A percentile compares a stretch with the other conserved stretches of the same genome.
These are phyloP conservation scores for Porites evermanni DNA, from an alignment of 92 coral and sea anemone species.

Conservation along the genomic window DNA sequence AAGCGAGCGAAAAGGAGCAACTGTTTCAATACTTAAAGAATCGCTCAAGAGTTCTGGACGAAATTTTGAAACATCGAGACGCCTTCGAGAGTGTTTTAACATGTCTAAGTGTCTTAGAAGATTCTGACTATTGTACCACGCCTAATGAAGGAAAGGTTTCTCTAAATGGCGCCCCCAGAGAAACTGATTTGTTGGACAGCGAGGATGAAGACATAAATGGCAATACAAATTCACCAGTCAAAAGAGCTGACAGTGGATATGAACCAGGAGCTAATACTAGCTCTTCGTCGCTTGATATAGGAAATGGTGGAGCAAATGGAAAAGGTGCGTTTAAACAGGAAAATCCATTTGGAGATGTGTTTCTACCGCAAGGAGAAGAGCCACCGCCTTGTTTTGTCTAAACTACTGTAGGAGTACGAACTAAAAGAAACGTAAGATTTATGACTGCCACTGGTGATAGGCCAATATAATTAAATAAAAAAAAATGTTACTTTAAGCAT, in stretches of 20 bases:
- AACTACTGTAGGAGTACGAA: not conserved
- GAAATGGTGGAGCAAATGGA: not conserved
- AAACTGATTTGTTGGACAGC: constrained; percentile 71
- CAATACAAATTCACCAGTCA: constrained; percentile 2
- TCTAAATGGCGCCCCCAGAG: constrained; percentile 44
- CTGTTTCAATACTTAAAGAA: constrained; percentile 77
- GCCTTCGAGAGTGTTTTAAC: constrained; percentile 90
- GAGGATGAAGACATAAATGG: constrained; percentile 50
- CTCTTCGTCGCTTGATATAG: constrained; percentile 21
- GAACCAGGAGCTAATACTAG: constrained; percentile 8
- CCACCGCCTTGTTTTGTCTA: constrained; percentile 43
- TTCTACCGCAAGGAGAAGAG: constrained; percentile 17
- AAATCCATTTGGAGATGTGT: constrained; percentile 25
- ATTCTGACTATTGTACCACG: constrained; percentile 48
- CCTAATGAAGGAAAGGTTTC: constrained; percentile 28
- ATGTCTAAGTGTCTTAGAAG: constrained; percentile 83
- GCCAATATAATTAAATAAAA: not conserved
- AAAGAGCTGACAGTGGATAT: constrained; percentile 21
- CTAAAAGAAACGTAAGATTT: too few relatives aligned
- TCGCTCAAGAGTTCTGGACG: constrained; percentile 91
- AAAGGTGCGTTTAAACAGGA: constrained; percentile 12
- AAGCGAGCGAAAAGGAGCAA: constrained; percentile 73
- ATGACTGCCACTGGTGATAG: too few relatives aligned
- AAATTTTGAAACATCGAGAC: constrained; percentile 87
- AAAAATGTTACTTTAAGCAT: too few relatives aligned